A percentile compares a stretch with the other conserved stretches of the same genome.
These are phyloP conservation scores for Casuarius casuarius DNA, from an alignment of 2,113 vertebrate species.

Conservation along the genomic window DNA sequence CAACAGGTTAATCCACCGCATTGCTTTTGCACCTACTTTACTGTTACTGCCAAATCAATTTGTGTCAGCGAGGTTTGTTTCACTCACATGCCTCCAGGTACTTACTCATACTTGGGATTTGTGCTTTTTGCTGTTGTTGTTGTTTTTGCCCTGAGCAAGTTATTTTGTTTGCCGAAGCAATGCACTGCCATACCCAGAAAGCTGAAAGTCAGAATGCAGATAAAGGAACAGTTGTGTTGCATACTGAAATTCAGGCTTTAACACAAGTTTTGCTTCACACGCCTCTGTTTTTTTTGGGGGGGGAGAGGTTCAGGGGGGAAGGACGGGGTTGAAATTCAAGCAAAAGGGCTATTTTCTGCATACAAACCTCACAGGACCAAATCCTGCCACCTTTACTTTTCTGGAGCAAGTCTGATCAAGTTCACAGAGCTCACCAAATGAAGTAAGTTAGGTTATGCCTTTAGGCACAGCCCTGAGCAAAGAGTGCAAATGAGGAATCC, in stretches of 20 bases:
- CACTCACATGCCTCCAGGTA: not conserved
- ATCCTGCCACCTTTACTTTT: not conserved
- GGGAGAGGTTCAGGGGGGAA: accelerated
- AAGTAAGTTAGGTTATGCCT: not conserved
- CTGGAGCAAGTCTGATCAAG: not conserved
- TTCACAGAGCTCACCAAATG: not conserved
- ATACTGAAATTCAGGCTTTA: not conserved
- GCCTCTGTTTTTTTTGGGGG: not conserved
- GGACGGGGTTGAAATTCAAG: not conserved
- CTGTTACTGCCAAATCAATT: constrained; percentile 52
- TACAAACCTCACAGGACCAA: not conserved
- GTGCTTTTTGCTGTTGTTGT: constrained; percentile 3
- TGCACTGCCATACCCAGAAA: not conserved
- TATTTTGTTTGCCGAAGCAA: not conserved
- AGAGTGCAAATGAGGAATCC: not conserved
- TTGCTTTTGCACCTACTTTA: not conserved
- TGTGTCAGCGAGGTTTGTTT: constrained; percentile 13
- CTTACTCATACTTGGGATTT: not conserved
- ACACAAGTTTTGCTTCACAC: not conserved
- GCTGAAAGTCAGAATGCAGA: not conserved
- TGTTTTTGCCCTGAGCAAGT: constrained; percentile 4
- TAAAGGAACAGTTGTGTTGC: not conserved
- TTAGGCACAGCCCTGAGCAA: not conserved
- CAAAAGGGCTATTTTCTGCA: not conserved
- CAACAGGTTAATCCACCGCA: not conserved